Conservation (phyloP, 2,888 invertebrate species). For the Heliothis peltigera region DNA sequence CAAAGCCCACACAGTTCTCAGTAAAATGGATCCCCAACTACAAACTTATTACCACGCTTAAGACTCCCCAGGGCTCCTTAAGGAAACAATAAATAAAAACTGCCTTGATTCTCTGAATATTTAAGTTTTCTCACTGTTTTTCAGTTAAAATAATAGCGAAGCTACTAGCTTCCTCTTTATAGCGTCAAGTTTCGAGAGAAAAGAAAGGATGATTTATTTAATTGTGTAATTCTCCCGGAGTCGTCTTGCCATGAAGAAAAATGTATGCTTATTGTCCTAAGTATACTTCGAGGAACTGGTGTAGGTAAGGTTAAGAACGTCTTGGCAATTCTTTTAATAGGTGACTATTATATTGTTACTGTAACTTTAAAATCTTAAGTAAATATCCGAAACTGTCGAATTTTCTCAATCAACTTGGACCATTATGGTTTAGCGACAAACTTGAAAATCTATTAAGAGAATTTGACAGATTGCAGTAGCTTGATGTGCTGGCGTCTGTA, state of each 20-base stretch:
- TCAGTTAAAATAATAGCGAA: conserved; percentile 50
- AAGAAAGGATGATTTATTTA: conserved; percentile 54
- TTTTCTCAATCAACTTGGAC: no score
- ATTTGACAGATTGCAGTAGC: no score
- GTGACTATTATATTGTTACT: no score
- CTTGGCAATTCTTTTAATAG: background rate
- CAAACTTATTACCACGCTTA: conserved; percentile 41
- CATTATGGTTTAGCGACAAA: no score
- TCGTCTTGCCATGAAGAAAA: conserved; percentile 37
- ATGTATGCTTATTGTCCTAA: conserved; percentile 37
- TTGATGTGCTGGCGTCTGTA: no score
- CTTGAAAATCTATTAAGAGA: no score
- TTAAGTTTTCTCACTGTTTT: conserved; percentile 51
- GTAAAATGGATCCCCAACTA: conserved; percentile 43
- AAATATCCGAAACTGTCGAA: no score
- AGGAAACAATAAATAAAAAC: conserved; percentile 60
- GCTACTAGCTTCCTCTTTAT: conserved; percentile 37
- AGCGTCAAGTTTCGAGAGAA: conserved; percentile 39
- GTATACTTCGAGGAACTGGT: conserved; percentile 19
- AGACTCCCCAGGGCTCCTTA: conserved; percentile 25
- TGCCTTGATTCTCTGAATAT: conserved; percentile 51
- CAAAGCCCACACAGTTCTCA: conserved; percentile 29
- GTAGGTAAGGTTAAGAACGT: background rate
- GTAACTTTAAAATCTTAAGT: no score
- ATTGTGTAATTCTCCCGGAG: conserved; percentile 55